Evolutionary conservation across 2,797 vertebrate species (phyloP).

Genomic region (Mallotus villosus): DNA sequence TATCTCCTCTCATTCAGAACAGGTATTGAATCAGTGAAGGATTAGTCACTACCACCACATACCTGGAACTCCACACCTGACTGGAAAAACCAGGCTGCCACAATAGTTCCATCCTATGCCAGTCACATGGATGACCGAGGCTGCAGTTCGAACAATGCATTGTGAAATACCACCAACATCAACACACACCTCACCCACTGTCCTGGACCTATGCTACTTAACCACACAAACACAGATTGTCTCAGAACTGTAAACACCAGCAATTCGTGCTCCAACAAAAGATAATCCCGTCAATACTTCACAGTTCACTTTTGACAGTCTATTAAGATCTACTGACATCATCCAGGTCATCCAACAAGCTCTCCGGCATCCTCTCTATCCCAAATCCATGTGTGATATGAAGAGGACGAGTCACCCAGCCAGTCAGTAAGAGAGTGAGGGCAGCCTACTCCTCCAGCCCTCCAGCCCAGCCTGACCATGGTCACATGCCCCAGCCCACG

Average conservation of each 20-base stretch:
- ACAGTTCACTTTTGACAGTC: no score
- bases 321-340: neutral
- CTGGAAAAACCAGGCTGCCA: slow-evolving; percentile 53
- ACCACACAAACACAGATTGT: neutral
- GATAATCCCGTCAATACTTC: no score
- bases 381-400: neutral
- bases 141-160: slow-evolving; percentile 15
- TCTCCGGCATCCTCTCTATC: slow-evolving; percentile 28
- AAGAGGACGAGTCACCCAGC: slow-evolving; percentile 38
- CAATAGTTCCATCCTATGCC: neutral
- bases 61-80: slow-evolving; percentile 39
- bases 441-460: no score
- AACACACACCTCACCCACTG: slow-evolving; percentile 13
- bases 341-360: slow-evolving; percentile 33
- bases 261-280: no score
- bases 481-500: slow-evolving; percentile 62
- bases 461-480: slow-evolving; percentile 32
- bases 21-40: slow-evolving; percentile 19
- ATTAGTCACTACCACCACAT: slow-evolving; percentile 31
- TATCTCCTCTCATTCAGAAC: slow-evolving; percentile 20
- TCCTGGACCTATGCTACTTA: neutral
- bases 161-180: slow-evolving; percentile 2
- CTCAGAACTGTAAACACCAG: neutral
- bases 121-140: slow-evolving; percentile 19
- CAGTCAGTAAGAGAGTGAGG: slow-evolving; percentile 41